These are phyloP conservation scores for Microcebus murinus DNA, from an alignment of 2,113 vertebrate species.

Conservation along the genomic window DNA sequence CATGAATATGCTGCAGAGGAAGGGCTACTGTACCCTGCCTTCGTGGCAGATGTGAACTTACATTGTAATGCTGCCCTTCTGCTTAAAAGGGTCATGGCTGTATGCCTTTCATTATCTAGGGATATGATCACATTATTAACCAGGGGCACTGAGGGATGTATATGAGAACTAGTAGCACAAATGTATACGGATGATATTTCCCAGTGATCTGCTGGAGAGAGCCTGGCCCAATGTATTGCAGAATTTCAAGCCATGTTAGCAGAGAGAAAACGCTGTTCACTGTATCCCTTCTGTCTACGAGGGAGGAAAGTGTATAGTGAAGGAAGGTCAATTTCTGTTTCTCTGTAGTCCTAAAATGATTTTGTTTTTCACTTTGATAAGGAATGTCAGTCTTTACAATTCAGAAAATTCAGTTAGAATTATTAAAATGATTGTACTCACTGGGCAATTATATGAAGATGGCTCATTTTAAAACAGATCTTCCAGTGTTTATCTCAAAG, in stretches of 20 bases:
- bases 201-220: slow-evolving; percentile 51
- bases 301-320: background rate
- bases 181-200: slow-evolving; percentile 40
- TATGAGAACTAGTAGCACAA: slow-evolving; percentile 47
- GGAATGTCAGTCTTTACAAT: slow-evolving; percentile 63
- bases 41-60: background rate
- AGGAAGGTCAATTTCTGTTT: slow-evolving; percentile 68
- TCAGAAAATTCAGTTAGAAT: slow-evolving; percentile 75
- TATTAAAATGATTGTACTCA: slow-evolving; percentile 43
- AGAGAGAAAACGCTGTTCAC: background rate
- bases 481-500: slow-evolving; percentile 71
- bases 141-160: background rate
- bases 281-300: slow-evolving; percentile 8
- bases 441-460: slow-evolving; percentile 48
- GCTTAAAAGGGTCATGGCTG: background rate
- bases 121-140: slow-evolving; percentile 44
- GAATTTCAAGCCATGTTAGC: slow-evolving; percentile 55
- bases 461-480: slow-evolving; percentile 70
- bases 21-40: background rate
- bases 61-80: background rate
- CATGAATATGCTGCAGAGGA: background rate
- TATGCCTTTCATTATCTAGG: background rate
- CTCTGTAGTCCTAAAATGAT: slow-evolving; percentile 59
- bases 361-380: slow-evolving; percentile 68
- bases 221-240: background rate